A percentile compares a stretch with the other conserved stretches of the same genome.
phyloP scores from a whole-genome alignment of 2,113 vertebrate genomes.

The Thamnophis sirtalis region DNA sequence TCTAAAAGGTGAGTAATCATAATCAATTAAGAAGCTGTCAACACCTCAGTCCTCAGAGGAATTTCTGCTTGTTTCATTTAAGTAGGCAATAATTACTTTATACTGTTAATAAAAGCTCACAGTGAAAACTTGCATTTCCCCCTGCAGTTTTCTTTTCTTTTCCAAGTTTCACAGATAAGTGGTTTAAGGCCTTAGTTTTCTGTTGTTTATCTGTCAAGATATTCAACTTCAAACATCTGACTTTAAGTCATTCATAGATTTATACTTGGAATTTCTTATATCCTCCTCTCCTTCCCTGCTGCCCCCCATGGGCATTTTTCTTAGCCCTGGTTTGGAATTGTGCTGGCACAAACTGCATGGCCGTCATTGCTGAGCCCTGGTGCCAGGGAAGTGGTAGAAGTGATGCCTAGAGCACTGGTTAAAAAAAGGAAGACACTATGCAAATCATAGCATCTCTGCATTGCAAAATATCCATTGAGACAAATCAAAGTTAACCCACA shows the following conservation, averaged over 20 bases:
- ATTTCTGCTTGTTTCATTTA: conserved; percentile 1
- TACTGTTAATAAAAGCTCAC: conserved; percentile 12
- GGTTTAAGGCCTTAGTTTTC: background rate
- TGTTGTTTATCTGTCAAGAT: background rate
- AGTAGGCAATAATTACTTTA: background rate
- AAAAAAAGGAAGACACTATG: background rate
- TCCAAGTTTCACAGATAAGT: background rate
- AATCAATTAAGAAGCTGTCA: conserved; percentile 4
- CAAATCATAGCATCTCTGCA: background rate
- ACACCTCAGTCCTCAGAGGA: background rate
- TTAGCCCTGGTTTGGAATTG: background rate
- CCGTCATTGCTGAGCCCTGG: background rate
- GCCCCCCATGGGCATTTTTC: background rate
- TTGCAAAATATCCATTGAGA: background rate
- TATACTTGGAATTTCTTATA: background rate
- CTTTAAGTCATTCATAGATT: background rate
- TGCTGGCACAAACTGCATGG: background rate
- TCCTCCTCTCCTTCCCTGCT: background rate
- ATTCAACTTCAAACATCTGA: background rate
- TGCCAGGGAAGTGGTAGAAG: background rate
- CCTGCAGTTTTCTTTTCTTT: background rate
- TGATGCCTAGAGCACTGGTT: background rate
- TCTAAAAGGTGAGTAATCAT: background rate
- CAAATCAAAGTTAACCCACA: background rate
- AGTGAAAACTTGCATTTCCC: background rate